Percentiles rank a stretch among this genome's conserved stretches.
Evolutionary conservation across 2,888 invertebrate genomes (phyloP).

Genomic region (Nymphalis c-album): DNA sequence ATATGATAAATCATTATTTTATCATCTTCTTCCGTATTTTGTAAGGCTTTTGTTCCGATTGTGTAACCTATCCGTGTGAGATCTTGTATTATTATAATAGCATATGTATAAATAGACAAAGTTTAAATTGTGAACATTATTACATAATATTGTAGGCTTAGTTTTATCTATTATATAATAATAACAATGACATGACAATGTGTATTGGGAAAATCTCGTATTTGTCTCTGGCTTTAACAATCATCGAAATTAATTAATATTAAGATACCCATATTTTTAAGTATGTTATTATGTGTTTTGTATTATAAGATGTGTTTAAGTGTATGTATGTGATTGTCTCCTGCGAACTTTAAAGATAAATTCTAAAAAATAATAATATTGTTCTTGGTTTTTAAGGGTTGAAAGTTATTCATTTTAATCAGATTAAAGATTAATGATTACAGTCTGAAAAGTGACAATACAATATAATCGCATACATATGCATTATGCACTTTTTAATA

Average conservation of each 20-base stretch:
- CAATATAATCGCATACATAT: conserved; percentile 11
- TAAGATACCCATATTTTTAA: too few species aligned
- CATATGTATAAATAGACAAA: conserved; percentile 24
- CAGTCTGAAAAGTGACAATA: too few species aligned
- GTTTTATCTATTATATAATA: not conserved
- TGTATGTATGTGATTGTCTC: too few species aligned
- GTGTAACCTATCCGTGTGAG: conserved; percentile 33
- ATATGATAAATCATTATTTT: conserved; percentile 12
- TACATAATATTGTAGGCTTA: conserved; percentile 21
- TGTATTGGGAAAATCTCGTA: not conserved
- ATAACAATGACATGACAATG: not conserved
- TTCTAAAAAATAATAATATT: too few species aligned
- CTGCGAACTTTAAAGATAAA: too few species aligned
- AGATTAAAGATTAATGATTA: too few species aligned
- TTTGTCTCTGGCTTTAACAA: not conserved
- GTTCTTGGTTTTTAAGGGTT: too few species aligned
- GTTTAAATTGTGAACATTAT: conserved; percentile 19
- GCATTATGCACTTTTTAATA: conserved; percentile 24
- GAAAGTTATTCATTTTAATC: too few species aligned
- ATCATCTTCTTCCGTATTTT: conserved; percentile 32
- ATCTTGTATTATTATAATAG: conserved; percentile 27
- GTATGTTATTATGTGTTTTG: too few species aligned
- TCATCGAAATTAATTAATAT: too few species aligned
- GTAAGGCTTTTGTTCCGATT: conserved; percentile 32
- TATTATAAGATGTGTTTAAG: too few species aligned